These are phyloP conservation scores for Palythoa caribaeorum DNA, from an alignment of 92 coral and sea anemone genomes.

Conservation along the genomic window DNA sequence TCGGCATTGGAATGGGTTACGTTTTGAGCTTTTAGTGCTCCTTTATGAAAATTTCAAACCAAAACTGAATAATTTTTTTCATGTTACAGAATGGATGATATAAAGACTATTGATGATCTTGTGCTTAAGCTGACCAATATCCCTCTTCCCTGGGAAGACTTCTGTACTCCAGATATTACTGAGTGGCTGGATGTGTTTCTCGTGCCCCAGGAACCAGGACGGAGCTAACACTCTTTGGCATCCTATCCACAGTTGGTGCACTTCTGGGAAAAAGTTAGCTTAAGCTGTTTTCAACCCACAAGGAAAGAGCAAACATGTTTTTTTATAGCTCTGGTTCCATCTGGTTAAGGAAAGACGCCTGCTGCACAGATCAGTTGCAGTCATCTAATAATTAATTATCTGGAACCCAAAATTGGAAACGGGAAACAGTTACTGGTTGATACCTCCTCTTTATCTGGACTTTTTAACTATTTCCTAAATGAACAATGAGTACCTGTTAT, in stretches of 20 bases:
- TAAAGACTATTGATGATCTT: slow-evolving; percentile 16
- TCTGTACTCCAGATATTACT: slow-evolving; percentile 15
- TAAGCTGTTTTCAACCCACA: slow-evolving; percentile 53
- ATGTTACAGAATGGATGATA: background rate
- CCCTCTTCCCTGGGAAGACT: slow-evolving; percentile 46
- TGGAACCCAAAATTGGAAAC: slow-evolving; percentile 46
- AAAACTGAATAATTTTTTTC: background rate
- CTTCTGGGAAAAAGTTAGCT: slow-evolving; percentile 44
- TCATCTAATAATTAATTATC: slow-evolving; percentile 48
- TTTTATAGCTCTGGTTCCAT: slow-evolving; percentile 61
- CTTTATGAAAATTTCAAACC: background rate
- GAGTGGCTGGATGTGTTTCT: slow-evolving; percentile 48
- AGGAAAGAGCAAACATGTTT: slow-evolving; percentile 58
- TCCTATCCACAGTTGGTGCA: slow-evolving; percentile 46
- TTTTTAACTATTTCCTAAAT: slow-evolving; percentile 60
- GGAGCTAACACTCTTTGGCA: slow-evolving; percentile 39
- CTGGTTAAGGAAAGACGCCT: slow-evolving; percentile 72
- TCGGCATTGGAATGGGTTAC: too few relatives aligned
- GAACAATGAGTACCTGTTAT: slow-evolving; percentile 58
- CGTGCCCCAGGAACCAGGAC: slow-evolving; percentile 43
- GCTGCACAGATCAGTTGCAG: slow-evolving; percentile 58
- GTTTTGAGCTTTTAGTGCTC: background rate
- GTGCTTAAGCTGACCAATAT: slow-evolving; percentile 49
- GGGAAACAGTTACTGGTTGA: slow-evolving; percentile 59
- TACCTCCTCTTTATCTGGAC: slow-evolving; percentile 63